These are phyloP conservation scores for Hypolimnas misippus DNA, from an alignment of 2,888 invertebrate genomes.

Conservation along the genomic window DNA sequence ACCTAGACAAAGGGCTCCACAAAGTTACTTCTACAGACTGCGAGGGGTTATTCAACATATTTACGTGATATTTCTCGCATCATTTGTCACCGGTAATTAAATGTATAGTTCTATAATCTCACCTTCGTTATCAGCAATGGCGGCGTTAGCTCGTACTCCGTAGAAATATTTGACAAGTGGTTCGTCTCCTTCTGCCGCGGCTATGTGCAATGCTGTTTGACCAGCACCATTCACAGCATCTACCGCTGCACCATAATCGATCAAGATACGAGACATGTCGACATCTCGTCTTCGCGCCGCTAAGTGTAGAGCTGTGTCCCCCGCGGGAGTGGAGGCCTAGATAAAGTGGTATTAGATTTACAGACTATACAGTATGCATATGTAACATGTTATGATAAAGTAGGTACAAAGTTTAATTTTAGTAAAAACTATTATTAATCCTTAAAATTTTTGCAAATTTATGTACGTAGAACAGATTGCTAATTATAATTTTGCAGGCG, in stretches of 20 bases:
- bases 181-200: constrained; percentile 98
- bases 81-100: too few relatives aligned
- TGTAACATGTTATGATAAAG: too few relatives aligned
- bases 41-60: too few relatives aligned
- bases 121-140: constrained; percentile 96
- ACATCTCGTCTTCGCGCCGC: constrained; percentile 96
- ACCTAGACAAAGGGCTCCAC: too few relatives aligned
- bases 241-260: constrained; percentile 96
- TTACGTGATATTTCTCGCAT: too few relatives aligned
- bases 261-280: constrained; percentile 95
- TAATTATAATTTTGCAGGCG: neutral
- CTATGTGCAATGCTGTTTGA: constrained; percentile 97
- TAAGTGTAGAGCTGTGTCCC: constrained; percentile 97
- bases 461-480: neutral
- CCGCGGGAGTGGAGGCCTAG: constrained; percentile 91
- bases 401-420: too few relatives aligned
- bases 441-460: neutral
- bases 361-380: neutral
- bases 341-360: constrained; percentile 11
- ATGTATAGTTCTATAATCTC: too few relatives aligned
- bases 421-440: too few relatives aligned
- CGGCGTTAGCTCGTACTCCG: constrained; percentile 96
- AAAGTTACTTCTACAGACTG: too few relatives aligned
- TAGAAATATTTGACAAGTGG: constrained; percentile 97
- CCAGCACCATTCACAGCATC: constrained; percentile 97